phyloP scores from a whole-genome alignment of 2,888 invertebrate genomes.

The Ennomos fuscantarius region DNA sequence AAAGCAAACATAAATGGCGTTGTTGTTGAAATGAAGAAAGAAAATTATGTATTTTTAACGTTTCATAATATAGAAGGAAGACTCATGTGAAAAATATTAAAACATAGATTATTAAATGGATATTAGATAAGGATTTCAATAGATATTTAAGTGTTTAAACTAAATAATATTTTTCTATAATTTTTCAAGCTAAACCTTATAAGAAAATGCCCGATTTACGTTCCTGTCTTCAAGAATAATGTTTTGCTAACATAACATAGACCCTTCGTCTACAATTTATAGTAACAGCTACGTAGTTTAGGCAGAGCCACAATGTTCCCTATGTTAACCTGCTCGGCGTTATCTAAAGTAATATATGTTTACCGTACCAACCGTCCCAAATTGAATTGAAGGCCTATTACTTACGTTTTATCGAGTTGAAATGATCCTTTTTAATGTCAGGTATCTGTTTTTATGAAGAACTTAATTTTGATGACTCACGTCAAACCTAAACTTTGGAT shows the following conservation, averaged over 20 bases:
- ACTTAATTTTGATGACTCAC: no score
- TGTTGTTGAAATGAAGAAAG: no score
- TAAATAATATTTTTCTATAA: no score
- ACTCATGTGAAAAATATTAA: no score
- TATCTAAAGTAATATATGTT: conserved; percentile 19
- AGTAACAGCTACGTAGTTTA: conserved; percentile 16
- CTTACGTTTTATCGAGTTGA: background rate
- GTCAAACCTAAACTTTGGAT: no score
- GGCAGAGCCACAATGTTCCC: conserved; percentile 18
- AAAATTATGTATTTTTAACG: background rate
- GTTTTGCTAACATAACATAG: conserved; percentile 16
- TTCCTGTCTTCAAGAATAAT: conserved; percentile 20
- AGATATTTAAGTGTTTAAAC: no score
- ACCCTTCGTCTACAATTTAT: conserved; percentile 25
- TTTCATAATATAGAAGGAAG: no score
- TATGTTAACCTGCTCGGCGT: conserved; percentile 4
- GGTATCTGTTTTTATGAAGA: no score
- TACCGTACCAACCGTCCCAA: conserved; percentile 9
- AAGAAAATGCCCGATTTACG: conserved; percentile 1
- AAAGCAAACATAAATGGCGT: background rate
- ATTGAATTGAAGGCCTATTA: conserved; percentile 18
- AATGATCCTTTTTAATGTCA: no score
- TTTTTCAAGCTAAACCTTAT: no score
- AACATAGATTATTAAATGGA: no score
- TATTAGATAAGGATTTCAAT: no score